Conservation (phyloP, 2,113 vertebrate genomes). For the Puffinus mauretanicus region DNA sequence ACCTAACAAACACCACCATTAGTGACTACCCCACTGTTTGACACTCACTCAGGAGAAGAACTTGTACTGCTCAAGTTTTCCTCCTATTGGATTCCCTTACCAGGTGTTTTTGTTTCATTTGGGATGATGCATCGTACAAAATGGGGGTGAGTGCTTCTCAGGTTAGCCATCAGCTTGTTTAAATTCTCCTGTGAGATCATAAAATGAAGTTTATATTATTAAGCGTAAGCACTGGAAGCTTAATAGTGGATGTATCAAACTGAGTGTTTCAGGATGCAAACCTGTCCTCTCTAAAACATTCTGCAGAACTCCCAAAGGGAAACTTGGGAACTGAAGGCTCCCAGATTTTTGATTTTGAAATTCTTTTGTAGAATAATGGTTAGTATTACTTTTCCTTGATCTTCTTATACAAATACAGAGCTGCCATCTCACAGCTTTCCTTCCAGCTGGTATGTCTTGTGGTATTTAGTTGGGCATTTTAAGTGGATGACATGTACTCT, state of each 20-base stretch:
- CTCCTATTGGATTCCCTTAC: constrained; percentile 57
- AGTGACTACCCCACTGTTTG: background rate
- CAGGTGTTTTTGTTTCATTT: constrained; percentile 87
- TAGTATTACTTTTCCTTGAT: background rate
- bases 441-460: background rate
- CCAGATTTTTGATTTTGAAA: background rate
- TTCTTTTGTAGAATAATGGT: background rate
- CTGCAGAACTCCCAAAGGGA: background rate
- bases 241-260: background rate
- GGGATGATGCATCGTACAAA: constrained; percentile 89
- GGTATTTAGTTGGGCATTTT: background rate
- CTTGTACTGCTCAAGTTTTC: background rate
- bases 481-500: background rate
- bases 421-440: background rate
- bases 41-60: background rate
- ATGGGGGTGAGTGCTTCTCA: constrained; percentile 85
- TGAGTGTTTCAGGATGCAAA: background rate
- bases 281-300: background rate
- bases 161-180: constrained; percentile 88
- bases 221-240: background rate
- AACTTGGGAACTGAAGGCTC: background rate
- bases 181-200: constrained; percentile 82
- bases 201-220: background rate
- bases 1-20: constrained; percentile 37
- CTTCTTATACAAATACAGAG: background rate